phyloP scores from a whole-genome alignment of 2,797 vertebrate species.

The Acestrorhynchus altus region DNA sequence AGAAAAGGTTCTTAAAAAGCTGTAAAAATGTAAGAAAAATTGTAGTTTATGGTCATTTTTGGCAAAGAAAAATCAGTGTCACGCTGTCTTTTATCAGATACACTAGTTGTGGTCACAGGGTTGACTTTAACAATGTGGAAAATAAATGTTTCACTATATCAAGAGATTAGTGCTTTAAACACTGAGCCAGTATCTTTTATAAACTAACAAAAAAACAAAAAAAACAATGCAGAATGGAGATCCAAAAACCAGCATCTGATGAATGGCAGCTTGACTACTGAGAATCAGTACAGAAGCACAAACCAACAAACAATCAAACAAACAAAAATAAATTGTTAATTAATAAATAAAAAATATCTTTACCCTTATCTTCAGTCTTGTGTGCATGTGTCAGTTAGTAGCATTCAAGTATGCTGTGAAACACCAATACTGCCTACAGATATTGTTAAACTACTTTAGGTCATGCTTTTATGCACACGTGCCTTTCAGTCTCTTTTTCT shows the following conservation, averaged over 20 bases:
- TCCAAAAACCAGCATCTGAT: conserved; percentile 14
- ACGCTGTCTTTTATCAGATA: not conserved
- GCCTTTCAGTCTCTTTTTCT: conserved; percentile 5
- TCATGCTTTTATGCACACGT: not conserved
- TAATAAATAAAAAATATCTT: not conserved
- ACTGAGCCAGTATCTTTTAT: too few relatives aligned
- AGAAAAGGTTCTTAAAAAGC: conserved; percentile 3
- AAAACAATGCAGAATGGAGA: too few relatives aligned
- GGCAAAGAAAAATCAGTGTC: not conserved
- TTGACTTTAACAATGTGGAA: not conserved
- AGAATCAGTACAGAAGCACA: not conserved
- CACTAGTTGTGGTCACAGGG: not conserved
- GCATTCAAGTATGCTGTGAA: not conserved
- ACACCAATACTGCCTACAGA: not conserved
- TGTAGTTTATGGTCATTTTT: not conserved
- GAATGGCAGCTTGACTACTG: not conserved
- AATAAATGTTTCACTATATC: conserved; percentile 9
- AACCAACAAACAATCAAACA: not conserved
- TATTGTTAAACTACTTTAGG: not conserved
- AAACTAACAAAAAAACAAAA: too few relatives aligned
- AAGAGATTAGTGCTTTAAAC: not conserved
- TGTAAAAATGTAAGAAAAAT: not conserved
- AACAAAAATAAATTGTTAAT: too few relatives aligned
- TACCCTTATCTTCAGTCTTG: not conserved
- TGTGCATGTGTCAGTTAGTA: conserved; percentile 26